Evolutionary conservation across 2,888 invertebrate genomes (phyloP).

Genomic region (Cylindroiulus punctatus): DNA sequence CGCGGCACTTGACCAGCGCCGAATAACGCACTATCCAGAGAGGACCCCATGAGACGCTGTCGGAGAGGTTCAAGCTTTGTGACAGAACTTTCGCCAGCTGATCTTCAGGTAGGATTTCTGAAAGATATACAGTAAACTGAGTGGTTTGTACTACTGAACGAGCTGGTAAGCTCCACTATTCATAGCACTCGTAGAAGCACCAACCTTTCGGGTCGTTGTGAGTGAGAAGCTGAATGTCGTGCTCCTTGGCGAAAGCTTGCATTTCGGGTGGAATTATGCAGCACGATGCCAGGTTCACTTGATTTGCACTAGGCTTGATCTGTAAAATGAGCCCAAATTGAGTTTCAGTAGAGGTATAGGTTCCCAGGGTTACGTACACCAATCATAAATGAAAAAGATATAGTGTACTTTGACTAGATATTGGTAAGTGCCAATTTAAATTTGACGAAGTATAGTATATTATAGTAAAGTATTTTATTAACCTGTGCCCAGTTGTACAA

Average conservation of each 20-base stretch:
- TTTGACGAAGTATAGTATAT: no score
- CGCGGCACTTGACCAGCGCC: slow-evolving; percentile 88
- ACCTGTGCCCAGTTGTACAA: slow-evolving; percentile 80
- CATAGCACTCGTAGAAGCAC: not conserved
- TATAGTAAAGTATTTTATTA: no score
- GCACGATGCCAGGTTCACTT: slow-evolving; percentile 91
- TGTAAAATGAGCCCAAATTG: slow-evolving; percentile 61
- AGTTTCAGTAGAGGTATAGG: no score
- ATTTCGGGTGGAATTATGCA: slow-evolving; percentile 93
- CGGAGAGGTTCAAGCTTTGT: slow-evolving; percentile 69
- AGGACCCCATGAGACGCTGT: slow-evolving; percentile 70
- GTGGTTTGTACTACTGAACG: not conserved
- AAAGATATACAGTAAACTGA: slow-evolving; percentile 8
- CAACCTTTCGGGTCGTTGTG: slow-evolving; percentile 94
- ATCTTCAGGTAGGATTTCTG: slow-evolving; percentile 70
- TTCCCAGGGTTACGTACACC: not conserved
- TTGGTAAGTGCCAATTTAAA: no score
- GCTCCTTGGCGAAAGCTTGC: slow-evolving; percentile 87
- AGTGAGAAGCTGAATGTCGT: slow-evolving; percentile 91
- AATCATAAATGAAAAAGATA: not conserved
- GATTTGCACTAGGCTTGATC: slow-evolving; percentile 86
- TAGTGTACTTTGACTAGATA: no score
- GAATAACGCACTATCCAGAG: slow-evolving; percentile 88
- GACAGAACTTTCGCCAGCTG: slow-evolving; percentile 60
- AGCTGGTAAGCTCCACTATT: not conserved